phyloP scores from a whole-genome alignment of 2,113 vertebrate species.

The Elaphurus davidianus region DNA sequence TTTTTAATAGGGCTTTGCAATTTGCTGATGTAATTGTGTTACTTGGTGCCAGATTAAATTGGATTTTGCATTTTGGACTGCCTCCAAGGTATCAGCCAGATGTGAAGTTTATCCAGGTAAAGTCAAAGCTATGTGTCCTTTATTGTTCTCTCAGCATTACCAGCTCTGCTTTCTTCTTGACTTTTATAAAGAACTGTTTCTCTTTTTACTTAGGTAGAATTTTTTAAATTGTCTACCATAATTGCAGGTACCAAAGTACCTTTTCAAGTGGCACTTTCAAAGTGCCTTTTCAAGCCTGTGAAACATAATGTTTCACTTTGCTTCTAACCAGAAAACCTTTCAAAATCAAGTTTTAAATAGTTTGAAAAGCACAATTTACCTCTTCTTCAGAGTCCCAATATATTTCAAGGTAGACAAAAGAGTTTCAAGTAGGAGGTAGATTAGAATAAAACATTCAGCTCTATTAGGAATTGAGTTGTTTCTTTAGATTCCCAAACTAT shows the following conservation, averaged over 20 bases:
- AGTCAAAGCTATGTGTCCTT: not conserved
- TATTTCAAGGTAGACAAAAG: slow-evolving; percentile 38
- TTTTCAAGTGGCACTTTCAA: no score
- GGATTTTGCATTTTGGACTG: slow-evolving; percentile 98
- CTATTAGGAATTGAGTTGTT: not conserved
- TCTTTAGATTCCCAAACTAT: not conserved
- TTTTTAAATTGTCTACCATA: slow-evolving; percentile 32
- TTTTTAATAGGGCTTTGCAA: slow-evolving; percentile 87
- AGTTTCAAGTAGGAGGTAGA: not conserved
- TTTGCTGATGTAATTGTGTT: slow-evolving; percentile 93
- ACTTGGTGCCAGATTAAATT: slow-evolving; percentile 95
- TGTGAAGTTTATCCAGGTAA: slow-evolving; percentile 95
- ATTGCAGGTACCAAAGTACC: slow-evolving; percentile 27
- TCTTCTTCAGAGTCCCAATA: slow-evolving; percentile 2
- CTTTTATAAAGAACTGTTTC: slow-evolving; percentile 33
- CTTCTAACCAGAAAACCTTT: slow-evolving; percentile 30
- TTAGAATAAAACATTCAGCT: not conserved
- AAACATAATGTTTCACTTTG: not conserved
- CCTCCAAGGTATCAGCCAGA: slow-evolving; percentile 90
- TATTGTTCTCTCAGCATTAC: not conserved
- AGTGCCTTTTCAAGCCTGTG: not conserved
- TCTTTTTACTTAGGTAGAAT: slow-evolving; percentile 42
- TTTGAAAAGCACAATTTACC: slow-evolving; percentile 23
- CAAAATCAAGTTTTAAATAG: slow-evolving; percentile 33
- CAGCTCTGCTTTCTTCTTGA: slow-evolving; percentile 9